Evolutionary conservation across 2,797 vertebrate genomes (phyloP).

Genomic region (Psittacula echo): DNA sequence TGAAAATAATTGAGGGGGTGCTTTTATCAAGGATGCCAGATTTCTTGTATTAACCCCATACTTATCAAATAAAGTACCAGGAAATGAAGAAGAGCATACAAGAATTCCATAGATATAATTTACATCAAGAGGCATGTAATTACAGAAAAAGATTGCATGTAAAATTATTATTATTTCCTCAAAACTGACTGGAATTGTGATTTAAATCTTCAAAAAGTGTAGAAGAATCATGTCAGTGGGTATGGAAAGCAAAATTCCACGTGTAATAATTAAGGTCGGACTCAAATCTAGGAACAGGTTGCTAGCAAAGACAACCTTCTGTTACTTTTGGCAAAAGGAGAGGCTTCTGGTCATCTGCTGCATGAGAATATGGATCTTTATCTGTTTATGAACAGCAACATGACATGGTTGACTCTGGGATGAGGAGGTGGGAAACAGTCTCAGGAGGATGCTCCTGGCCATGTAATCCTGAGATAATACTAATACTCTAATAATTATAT

Average conservation of each 20-base stretch:
- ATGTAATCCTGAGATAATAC: not conserved
- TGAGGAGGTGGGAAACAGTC: not conserved
- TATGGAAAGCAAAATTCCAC: not conserved
- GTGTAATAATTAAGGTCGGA: not conserved
- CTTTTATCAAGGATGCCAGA: not conserved
- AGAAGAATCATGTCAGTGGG: not conserved
- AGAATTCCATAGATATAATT: not conserved
- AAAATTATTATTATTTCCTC: not conserved
- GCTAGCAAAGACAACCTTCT: not conserved
- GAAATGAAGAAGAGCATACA: not conserved
- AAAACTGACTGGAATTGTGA: not conserved
- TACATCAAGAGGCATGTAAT: not conserved
- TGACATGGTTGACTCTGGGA: not conserved
- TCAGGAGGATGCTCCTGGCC: not conserved
- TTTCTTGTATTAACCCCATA: not conserved
- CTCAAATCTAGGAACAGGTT: not conserved
- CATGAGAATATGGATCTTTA: not conserved
- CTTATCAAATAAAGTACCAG: not conserved
- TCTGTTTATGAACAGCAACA: not conserved
- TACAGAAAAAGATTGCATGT: not conserved
- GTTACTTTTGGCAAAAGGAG: not conserved
- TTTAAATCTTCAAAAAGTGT: not conserved
- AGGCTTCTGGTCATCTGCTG: not conserved
- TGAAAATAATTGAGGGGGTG: not conserved
- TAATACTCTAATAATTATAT: not conserved